Percentiles rank a stretch among this genome's conserved stretches.
These are phyloP conservation scores for Notodonta ziczac DNA, from an alignment of 2,888 invertebrate species.

Conservation along the genomic window DNA sequence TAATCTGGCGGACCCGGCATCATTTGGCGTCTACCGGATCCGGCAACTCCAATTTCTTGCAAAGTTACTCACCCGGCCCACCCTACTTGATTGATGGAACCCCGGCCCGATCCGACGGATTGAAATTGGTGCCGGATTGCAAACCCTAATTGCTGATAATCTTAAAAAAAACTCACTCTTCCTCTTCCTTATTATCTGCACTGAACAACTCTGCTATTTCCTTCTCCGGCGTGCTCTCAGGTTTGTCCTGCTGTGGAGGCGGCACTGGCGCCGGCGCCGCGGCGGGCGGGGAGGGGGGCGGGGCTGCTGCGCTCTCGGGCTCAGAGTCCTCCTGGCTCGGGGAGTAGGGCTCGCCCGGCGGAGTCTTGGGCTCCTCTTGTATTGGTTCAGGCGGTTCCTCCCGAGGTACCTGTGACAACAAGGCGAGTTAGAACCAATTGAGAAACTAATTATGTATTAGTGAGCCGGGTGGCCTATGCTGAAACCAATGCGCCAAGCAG, in stretches of 20 bases:
- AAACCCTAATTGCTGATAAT: no score
- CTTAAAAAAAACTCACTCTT: neutral
- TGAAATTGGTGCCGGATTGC: no score
- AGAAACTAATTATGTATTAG: neutral
- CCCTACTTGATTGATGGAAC: no score
- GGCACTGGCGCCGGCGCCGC: neutral
- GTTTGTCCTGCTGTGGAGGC: neutral
- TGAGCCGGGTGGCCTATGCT: no score
- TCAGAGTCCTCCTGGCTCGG: constrained; percentile 48
- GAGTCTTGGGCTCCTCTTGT: constrained; percentile 49
- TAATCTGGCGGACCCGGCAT: no score
- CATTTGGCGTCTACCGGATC: no score
- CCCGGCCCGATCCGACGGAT: no score
- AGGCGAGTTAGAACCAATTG: neutral
- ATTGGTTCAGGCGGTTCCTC: constrained; percentile 65
- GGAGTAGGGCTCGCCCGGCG: constrained; percentile 42
- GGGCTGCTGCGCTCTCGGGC: constrained; percentile 4
- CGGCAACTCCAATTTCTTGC: no score
- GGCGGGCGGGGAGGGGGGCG: neutral
- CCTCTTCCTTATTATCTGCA: neutral
- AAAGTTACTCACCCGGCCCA: no score
- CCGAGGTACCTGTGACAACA: constrained; percentile 40
- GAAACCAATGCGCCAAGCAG: no score
- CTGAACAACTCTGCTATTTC: neutral
- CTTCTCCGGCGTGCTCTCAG: neutral